A percentile compares a stretch with the other conserved stretches of the same genome.
phyloP scores from a whole-genome alignment of 1,140 invertebrate species.

The Eupeodes corollae region DNA sequence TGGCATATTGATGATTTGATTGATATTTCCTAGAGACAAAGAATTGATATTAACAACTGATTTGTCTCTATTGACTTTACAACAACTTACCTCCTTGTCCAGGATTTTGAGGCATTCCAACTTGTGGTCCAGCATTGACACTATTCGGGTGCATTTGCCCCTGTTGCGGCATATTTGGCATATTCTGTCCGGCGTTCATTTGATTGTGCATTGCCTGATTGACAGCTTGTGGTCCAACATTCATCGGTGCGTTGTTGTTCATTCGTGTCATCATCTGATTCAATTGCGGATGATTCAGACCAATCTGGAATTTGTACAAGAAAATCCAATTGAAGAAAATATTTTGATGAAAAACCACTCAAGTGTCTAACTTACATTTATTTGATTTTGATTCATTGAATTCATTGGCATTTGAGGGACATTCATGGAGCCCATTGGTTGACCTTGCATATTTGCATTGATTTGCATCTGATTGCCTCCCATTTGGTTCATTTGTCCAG shows the following conservation, averaged over 20 bases:
- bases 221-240: slow-evolving; percentile 13
- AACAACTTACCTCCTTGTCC: slow-evolving; percentile 17
- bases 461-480: slow-evolving; percentile 24
- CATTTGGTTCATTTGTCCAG: slow-evolving; percentile 39
- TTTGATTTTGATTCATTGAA: slow-evolving; percentile 21
- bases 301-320: slow-evolving; percentile 13
- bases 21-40: slow-evolving; percentile 7
- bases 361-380: slow-evolving; percentile 8
- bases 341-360: neutral
- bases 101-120: slow-evolving; percentile 22
- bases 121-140: slow-evolving; percentile 20
- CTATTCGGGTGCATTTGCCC: slow-evolving; percentile 17
- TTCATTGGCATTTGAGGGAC: slow-evolving; percentile 19
- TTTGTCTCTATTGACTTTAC: neutral
- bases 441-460: slow-evolving; percentile 17
- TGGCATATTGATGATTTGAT: slow-evolving; percentile 32
- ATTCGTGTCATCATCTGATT: slow-evolving; percentile 33
- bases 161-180: slow-evolving; percentile 27
- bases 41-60: neutral
- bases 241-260: slow-evolving; percentile 19
- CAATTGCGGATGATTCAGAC: slow-evolving; percentile 18
- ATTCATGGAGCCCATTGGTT: slow-evolving; percentile 20
- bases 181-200: slow-evolving; percentile 23
- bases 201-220: slow-evolving; percentile 3
- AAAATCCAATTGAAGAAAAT: neutral